Evolutionary conservation across 1,140 invertebrate species (phyloP).

Genomic region (Psilanteris sp.): DNA sequence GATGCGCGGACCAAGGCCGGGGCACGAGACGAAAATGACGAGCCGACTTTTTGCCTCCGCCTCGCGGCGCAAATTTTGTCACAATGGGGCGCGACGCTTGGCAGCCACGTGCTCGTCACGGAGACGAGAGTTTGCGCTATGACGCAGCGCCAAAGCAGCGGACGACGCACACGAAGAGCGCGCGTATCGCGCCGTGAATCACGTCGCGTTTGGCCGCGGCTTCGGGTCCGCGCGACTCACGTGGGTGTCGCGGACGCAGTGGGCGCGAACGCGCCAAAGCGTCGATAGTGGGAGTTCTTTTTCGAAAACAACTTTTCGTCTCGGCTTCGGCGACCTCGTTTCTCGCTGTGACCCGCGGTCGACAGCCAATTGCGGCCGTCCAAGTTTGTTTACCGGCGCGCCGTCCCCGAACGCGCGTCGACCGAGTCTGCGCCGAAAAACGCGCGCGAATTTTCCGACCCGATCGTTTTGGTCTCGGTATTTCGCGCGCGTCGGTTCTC

Average conservation of each 20-base stretch:
- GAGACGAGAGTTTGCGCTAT: conserved; percentile 8
- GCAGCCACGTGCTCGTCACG: conserved; percentile 40
- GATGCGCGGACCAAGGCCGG: too few species aligned
- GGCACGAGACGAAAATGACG: too few species aligned
- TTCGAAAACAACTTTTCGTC: conserved; percentile 34
- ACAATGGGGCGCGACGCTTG: conserved; percentile 9
- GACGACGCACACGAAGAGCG: conserved; percentile 15
- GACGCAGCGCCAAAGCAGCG: conserved; percentile 37
- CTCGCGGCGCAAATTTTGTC: too few species aligned
- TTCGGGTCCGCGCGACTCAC: conserved; percentile 65
- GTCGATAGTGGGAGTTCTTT: conserved; percentile 24
- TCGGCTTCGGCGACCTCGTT: conserved; percentile 13
- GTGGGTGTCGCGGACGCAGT: conserved; percentile 65
- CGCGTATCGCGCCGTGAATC: conserved; percentile 58
- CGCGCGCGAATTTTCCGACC: too few species aligned
- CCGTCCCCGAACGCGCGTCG: too few species aligned
- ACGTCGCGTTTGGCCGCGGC: conserved; percentile 67
- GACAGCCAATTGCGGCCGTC: too few species aligned
- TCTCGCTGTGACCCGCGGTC: too few species aligned
- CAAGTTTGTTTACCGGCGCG: too few species aligned
- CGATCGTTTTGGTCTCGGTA: too few species aligned
- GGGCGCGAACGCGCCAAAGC: conserved; percentile 59
- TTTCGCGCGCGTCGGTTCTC: too few species aligned
- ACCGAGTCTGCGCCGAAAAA: too few species aligned
- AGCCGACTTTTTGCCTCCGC: too few species aligned